Percentiles rank a stretch among this genome's conserved stretches.
phyloP scores from a whole-genome alignment of 2,888 invertebrate species.

The Gortyna flavago region DNA sequence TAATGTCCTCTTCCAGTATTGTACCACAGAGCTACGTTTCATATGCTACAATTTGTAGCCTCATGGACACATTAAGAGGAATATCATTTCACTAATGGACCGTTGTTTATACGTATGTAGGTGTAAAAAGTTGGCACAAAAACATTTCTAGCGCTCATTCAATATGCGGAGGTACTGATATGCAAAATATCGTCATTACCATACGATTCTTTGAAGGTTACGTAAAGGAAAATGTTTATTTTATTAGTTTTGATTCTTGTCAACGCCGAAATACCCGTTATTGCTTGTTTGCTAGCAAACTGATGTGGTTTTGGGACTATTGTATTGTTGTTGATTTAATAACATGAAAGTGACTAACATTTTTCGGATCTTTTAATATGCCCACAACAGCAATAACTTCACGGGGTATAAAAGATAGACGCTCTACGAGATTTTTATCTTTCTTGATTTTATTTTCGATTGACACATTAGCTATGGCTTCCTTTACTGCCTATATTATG shows the following conservation, averaged over 20 bases:
- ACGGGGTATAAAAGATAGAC: background rate
- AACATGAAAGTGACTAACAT: background rate
- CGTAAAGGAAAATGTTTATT: conserved; percentile 24
- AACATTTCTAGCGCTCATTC: conserved; percentile 69
- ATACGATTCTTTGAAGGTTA: conserved; percentile 41
- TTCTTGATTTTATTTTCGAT: background rate
- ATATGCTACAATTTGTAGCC: conserved; percentile 77
- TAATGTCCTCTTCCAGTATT: conserved; percentile 63
- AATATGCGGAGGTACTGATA: conserved; percentile 73
- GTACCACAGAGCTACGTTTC: conserved; percentile 53
- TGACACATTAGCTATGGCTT: background rate
- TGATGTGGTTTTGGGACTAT: background rate
- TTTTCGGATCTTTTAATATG: background rate
- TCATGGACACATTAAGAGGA: conserved; percentile 83
- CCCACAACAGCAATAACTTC: background rate
- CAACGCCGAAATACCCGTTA: background rate
- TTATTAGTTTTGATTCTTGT: background rate
- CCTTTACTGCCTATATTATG: conserved; percentile 19
- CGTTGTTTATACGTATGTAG: conserved; percentile 75
- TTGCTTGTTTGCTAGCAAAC: background rate
- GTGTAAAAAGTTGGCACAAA: conserved; percentile 71
- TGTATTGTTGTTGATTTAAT: background rate
- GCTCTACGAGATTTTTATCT: background rate
- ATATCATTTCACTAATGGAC: conserved; percentile 87
- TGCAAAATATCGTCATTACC: conserved; percentile 65